A percentile compares a stretch with the other conserved stretches of the same genome.
Conservation (phyloP, 2,113 vertebrate species). For the Gavialis gangeticus region DNA sequence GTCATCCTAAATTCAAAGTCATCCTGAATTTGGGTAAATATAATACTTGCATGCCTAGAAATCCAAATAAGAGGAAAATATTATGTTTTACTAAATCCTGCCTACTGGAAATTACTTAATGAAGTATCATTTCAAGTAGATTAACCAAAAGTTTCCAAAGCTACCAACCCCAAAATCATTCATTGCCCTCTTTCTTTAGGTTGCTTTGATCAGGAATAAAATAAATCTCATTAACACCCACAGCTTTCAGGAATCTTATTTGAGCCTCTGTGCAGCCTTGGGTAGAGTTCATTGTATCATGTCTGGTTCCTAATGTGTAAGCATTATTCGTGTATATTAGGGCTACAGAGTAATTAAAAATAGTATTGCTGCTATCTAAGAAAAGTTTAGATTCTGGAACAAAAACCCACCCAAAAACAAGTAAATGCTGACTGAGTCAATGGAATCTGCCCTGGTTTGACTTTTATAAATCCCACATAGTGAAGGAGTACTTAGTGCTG, state of each 20-base stretch:
- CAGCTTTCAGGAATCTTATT: background rate
- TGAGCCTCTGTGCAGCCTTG: background rate
- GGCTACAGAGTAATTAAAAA: background rate
- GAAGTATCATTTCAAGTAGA: background rate
- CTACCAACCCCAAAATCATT: background rate
- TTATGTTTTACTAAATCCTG: background rate
- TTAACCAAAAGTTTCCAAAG: background rate
- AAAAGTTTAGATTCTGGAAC: background rate
- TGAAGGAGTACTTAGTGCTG: background rate
- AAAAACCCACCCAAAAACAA: background rate
- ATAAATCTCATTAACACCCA: background rate
- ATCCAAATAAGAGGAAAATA: background rate
- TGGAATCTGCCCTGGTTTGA: background rate
- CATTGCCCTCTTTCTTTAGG: background rate
- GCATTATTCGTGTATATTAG: background rate
- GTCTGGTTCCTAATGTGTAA: background rate
- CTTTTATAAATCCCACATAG: background rate
- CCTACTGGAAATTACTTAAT: background rate
- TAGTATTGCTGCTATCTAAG: background rate
- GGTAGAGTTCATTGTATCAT: background rate
- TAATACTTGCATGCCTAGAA: background rate
- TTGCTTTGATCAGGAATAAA: background rate
- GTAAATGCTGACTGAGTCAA: background rate
- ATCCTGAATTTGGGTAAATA: background rate
- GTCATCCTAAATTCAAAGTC: too few relatives aligned